Evolutionary conservation across 1,140 invertebrate species (phyloP).

Genomic region (Diabrotica virgifera): DNA sequence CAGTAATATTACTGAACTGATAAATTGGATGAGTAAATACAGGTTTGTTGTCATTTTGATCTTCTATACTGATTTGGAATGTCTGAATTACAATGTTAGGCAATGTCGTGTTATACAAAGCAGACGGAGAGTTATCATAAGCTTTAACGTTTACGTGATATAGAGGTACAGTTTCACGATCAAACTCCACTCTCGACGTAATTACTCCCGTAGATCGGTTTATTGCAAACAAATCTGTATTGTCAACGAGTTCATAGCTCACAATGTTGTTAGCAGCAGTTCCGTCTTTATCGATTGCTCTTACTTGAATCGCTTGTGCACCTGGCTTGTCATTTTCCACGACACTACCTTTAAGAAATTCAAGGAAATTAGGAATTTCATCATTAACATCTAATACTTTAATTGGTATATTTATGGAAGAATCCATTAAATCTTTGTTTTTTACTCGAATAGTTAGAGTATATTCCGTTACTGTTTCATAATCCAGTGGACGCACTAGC

Average conservation of each 20-base stretch:
- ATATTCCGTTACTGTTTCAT: slow-evolving; percentile 78
- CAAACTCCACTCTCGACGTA: slow-evolving; percentile 72
- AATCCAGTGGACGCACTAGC: slow-evolving; percentile 72
- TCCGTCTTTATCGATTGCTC: slow-evolving; percentile 82
- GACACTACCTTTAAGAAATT: slow-evolving; percentile 73
- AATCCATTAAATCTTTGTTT: slow-evolving; percentile 77
- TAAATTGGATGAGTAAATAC: slow-evolving; percentile 73
- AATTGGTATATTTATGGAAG: slow-evolving; percentile 74
- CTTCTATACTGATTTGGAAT: slow-evolving; percentile 83
- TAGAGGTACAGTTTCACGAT: slow-evolving; percentile 73
- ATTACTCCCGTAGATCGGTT: slow-evolving; percentile 81
- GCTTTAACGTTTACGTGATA: slow-evolving; percentile 84
- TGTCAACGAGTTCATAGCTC: slow-evolving; percentile 69
- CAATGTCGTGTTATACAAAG: slow-evolving; percentile 69
- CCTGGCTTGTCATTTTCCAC: slow-evolving; percentile 76
- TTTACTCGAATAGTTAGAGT: slow-evolving; percentile 76
- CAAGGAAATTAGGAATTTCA: slow-evolving; percentile 79
- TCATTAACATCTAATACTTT: slow-evolving; percentile 83
- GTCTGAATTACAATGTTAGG: slow-evolving; percentile 67
- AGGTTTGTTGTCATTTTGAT: slow-evolving; percentile 88
- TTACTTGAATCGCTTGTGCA: slow-evolving; percentile 73
- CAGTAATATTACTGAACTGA: slow-evolving; percentile 71
- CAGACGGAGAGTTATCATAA: slow-evolving; percentile 80
- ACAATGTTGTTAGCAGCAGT: slow-evolving; percentile 79
- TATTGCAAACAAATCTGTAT: slow-evolving; percentile 71